These are phyloP conservation scores for Fopius arisanus DNA, from an alignment of 1,140 invertebrate species.

Conservation along the genomic window DNA sequence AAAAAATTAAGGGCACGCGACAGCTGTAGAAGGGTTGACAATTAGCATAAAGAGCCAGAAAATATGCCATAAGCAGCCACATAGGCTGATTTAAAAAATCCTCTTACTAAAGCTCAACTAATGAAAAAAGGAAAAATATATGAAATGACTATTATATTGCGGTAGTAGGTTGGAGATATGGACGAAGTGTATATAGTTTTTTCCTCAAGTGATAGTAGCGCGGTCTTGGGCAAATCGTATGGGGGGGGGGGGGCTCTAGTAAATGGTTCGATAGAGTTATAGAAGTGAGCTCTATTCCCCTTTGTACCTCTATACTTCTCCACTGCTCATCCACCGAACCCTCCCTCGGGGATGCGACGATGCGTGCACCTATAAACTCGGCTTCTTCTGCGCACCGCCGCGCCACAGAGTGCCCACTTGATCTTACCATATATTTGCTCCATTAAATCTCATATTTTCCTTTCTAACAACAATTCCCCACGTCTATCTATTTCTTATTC, in stretches of 20 bases:
- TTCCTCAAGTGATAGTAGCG: too few relatives aligned
- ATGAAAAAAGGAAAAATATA: too few relatives aligned
- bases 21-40: conserved; percentile 34
- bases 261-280: conserved; percentile 38
- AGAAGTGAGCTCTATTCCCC: conserved; percentile 30
- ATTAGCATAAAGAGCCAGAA: conserved; percentile 40
- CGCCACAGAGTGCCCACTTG: conserved; percentile 5
- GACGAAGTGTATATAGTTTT: too few relatives aligned
- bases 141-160: too few relatives aligned
- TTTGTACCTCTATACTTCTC: background rate
- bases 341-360: conserved; percentile 8
- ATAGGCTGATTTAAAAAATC: background rate
- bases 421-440: conserved; percentile 4
- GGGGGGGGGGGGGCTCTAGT: too few relatives aligned
- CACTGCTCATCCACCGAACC: background rate
- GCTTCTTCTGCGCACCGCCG: too few relatives aligned
- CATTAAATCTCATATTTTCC: background rate
- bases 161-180: too few relatives aligned
- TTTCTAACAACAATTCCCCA: background rate
- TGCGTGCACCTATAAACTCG: conserved; percentile 11
- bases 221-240: too few relatives aligned
- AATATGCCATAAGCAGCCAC: conserved; percentile 31
- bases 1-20: conserved; percentile 24
- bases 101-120: too few relatives aligned
- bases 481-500: background rate